Percentiles rank a stretch among this genome's conserved stretches.
Evolutionary conservation across 2,797 vertebrate genomes (phyloP).

Genomic region (Hemibagrus guttatus): DNA sequence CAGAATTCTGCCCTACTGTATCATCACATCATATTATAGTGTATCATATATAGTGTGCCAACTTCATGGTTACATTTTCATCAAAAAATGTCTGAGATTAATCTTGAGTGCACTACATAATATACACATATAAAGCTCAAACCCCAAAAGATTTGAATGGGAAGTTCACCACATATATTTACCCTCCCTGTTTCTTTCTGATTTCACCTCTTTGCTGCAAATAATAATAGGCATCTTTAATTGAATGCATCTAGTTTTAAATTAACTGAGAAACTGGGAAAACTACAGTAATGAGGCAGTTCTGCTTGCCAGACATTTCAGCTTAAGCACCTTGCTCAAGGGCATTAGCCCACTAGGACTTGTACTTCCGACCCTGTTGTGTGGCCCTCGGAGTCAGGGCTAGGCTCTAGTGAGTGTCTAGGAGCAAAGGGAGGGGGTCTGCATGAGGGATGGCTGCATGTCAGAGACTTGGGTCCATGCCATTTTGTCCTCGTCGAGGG

Average conservation of each 20-base stretch:
- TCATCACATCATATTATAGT: neutral
- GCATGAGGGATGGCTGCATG: slow-evolving; percentile 52
- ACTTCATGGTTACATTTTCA: neutral
- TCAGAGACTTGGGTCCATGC: slow-evolving; percentile 54
- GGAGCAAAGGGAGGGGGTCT: slow-evolving; percentile 43
- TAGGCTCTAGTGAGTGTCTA: slow-evolving; percentile 40
- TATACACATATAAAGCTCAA: neutral
- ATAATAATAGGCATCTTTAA: neutral
- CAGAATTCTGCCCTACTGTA: neutral
- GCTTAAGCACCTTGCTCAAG: slow-evolving; percentile 65
- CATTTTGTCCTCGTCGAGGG: slow-evolving; percentile 64
- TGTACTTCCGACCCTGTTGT: slow-evolving; percentile 44
- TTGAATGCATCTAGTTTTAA: neutral
- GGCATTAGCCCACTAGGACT: slow-evolving; percentile 56
- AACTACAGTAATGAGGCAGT: slow-evolving; percentile 18
- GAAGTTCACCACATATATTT: neutral
- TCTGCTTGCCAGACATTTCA: slow-evolving; percentile 29
- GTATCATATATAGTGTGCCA: neutral
- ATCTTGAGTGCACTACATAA: too few species aligned
- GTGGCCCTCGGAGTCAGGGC: slow-evolving; percentile 35
- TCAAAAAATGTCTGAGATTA: neutral
- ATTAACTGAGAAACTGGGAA: neutral
- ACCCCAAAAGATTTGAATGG: neutral
- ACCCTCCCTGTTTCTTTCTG: neutral
- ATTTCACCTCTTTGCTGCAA: neutral